phyloP scores from a whole-genome alignment of 2,113 vertebrate species.

The Aegithalos caudatus region DNA sequence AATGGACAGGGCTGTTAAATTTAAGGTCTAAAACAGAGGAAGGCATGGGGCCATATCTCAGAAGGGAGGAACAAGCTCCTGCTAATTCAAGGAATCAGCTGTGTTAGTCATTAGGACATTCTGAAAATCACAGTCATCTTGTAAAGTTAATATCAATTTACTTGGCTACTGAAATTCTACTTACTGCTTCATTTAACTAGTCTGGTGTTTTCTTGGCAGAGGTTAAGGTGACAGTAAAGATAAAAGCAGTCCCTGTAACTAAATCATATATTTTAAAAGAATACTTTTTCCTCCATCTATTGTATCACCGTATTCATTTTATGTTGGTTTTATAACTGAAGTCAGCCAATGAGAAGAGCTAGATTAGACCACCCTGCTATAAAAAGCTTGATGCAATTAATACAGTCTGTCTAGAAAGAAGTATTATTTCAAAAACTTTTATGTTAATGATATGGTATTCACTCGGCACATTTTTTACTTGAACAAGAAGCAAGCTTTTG shows the following conservation, averaged over 20 bases:
- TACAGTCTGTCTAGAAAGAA: conserved; percentile 73
- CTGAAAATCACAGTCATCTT: conserved; percentile 68
- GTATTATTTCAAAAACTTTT: conserved; percentile 76
- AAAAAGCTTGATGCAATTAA: conserved; percentile 72
- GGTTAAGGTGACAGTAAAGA: conserved; percentile 69
- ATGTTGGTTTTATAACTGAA: conserved; percentile 57
- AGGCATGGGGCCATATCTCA: conserved; percentile 1
- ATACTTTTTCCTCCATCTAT: conserved; percentile 58
- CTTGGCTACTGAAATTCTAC: conserved; percentile 62
- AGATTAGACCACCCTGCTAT: conserved; percentile 70
- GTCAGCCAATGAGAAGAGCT: conserved; percentile 42
- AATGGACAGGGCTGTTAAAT: conserved; percentile 10
- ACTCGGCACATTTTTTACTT: conserved; percentile 66
- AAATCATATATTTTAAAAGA: conserved; percentile 70
- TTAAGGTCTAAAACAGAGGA: conserved; percentile 43
- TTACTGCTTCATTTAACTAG: conserved; percentile 62
- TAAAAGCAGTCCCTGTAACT: conserved; percentile 74
- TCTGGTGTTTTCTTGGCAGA: conserved; percentile 70
- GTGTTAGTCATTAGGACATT: conserved; percentile 60
- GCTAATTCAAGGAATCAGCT: conserved; percentile 56
- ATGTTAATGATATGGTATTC: conserved; percentile 76
- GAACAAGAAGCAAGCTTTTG: conserved; percentile 65
- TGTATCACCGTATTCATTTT: conserved; percentile 58
- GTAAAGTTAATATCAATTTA: conserved; percentile 70
- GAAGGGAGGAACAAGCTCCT: conserved; percentile 26